Evolutionary conservation across 2,888 invertebrate species (phyloP).

Genomic region (Pyrrhia umbra): DNA sequence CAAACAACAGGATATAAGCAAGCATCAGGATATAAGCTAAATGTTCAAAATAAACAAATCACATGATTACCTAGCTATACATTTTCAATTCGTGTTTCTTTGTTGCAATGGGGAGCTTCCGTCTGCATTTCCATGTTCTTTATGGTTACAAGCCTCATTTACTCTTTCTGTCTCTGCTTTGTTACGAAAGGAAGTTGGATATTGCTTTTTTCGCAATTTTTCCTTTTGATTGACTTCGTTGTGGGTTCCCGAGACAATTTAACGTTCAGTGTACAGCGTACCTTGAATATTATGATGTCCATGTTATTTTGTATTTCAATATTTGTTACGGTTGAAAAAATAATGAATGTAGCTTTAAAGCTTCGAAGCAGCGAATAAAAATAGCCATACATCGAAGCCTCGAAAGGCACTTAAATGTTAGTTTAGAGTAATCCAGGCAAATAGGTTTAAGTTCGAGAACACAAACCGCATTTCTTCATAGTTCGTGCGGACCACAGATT

Average conservation of each 20-base stretch:
- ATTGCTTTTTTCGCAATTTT: constrained; percentile 56
- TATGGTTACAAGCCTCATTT: constrained; percentile 62
- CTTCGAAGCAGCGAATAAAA: constrained; percentile 22
- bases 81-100: constrained; percentile 43
- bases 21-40: constrained; percentile 9
- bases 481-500: constrained; percentile 68
- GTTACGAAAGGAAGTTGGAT: constrained; percentile 55
- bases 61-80: constrained; percentile 48
- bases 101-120: constrained; percentile 44
- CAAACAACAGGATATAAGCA: constrained; percentile 19
- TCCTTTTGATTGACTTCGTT: constrained; percentile 56
- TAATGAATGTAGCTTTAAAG: constrained; percentile 16
- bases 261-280: constrained; percentile 51
- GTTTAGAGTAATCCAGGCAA: constrained; percentile 60
- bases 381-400: constrained; percentile 22
- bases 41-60: constrained; percentile 41
- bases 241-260: constrained; percentile 48
- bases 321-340: constrained; percentile 34
- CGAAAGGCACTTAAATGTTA: constrained; percentile 38
- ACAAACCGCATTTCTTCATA: constrained; percentile 71
- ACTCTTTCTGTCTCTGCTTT: constrained; percentile 54
- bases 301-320: constrained; percentile 34
- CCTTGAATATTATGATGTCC: constrained; percentile 29
- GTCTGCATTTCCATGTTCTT: constrained; percentile 55
- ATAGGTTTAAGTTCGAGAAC: constrained; percentile 65